Conservation (phyloP, 2,113 vertebrate genomes). For the Oreocharis arfaki region DNA sequence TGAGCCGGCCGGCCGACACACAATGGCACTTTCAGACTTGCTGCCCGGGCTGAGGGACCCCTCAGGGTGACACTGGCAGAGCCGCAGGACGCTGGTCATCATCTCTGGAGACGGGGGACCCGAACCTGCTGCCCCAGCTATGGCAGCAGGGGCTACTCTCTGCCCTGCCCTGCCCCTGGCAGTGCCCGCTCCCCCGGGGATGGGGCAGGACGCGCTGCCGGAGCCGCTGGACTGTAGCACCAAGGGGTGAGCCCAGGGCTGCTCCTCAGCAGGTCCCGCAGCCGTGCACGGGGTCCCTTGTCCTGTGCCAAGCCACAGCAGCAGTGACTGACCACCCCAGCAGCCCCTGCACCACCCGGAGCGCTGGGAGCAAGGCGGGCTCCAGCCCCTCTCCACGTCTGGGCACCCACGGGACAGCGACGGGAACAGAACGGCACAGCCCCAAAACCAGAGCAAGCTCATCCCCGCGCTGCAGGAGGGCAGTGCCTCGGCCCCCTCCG, state of each 20-base stretch:
- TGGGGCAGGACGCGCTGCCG: accelerated
- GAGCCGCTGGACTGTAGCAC: neutral
- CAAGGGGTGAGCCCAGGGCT: neutral
- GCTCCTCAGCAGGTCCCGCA: neutral
- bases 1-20: accelerated
- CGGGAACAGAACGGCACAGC: neutral
- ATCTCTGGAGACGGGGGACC: neutral
- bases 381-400: neutral
- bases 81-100: neutral
- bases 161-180: neutral
- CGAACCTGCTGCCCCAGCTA: neutral
- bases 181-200: accelerated
- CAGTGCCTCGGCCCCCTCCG: accelerated
- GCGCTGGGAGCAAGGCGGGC: neutral
- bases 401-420: accelerated
- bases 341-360: accelerated
- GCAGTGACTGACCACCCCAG: neutral
- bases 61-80: neutral
- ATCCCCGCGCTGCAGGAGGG: neutral
- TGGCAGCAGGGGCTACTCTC: neutral
- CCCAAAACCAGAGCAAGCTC: neutral
- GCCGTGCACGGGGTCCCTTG: neutral
- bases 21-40: accelerated
- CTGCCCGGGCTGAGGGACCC: neutral
- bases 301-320: neutral